Evolutionary conservation across 2,888 invertebrate species (phyloP).

Genomic region (Rapana venosa): DNA sequence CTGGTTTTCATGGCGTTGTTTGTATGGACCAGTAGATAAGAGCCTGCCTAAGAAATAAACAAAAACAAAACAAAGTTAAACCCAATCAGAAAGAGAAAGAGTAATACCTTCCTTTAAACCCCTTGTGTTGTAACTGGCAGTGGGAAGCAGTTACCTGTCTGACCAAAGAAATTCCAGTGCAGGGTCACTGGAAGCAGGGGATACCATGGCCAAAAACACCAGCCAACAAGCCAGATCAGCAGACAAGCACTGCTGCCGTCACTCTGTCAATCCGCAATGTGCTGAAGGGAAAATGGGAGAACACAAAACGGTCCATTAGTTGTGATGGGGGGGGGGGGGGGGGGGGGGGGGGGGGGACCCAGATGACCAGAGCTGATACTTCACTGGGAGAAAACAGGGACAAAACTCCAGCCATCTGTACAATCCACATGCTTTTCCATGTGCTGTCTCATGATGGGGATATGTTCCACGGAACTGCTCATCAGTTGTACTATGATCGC

Average conservation of each 20-base stretch:
- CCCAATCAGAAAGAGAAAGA: constrained; percentile 71
- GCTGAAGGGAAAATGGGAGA: constrained; percentile 82
- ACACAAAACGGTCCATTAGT: constrained; percentile 83
- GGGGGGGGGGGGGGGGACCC: no score
- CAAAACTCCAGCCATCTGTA: constrained; percentile 58
- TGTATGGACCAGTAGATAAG: constrained; percentile 70
- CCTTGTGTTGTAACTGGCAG: constrained; percentile 75
- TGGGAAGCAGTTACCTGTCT: constrained; percentile 74
- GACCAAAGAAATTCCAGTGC: constrained; percentile 65
- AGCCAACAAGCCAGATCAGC: constrained; percentile 64
- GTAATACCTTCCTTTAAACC: constrained; percentile 75
- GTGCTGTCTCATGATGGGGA: constrained; percentile 55
- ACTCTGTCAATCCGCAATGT: constrained; percentile 57
- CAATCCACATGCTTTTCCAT: constrained; percentile 58
- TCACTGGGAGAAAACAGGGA: constrained; percentile 80
- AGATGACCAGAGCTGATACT: constrained; percentile 82
- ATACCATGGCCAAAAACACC: constrained; percentile 65
- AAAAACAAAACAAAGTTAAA: constrained; percentile 73
- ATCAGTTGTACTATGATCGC: constrained; percentile 59
- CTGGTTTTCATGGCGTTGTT: constrained; percentile 14
- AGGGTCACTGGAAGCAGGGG: constrained; percentile 61
- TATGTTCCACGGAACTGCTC: constrained; percentile 57
- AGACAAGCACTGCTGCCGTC: constrained; percentile 53
- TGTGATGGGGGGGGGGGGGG: no score
- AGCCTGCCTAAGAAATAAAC: constrained; percentile 71